Evolutionary conservation across 2,797 vertebrate species (phyloP).

Genomic region (Sebastes kiyomatsui): DNA sequence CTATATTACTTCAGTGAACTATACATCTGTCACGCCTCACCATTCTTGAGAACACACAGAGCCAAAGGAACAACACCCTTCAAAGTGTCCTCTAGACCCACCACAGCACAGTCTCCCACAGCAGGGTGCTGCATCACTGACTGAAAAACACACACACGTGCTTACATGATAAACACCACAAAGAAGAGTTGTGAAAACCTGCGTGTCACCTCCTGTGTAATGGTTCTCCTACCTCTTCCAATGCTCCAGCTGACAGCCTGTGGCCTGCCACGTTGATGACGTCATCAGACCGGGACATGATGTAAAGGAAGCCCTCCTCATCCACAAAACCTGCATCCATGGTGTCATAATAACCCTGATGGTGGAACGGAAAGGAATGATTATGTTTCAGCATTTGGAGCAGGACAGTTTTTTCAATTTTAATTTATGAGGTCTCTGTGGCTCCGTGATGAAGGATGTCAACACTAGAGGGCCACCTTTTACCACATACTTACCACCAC

Average conservation of each 20-base stretch:
- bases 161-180: neutral
- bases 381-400: neutral
- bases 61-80: slow-evolving; percentile 94
- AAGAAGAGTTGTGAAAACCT: neutral
- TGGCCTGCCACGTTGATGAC: slow-evolving; percentile 98
- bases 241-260: slow-evolving; percentile 91
- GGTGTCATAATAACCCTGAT: slow-evolving; percentile 94
- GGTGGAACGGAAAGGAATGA: neutral
- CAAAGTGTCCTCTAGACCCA: slow-evolving; percentile 90
- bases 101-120: slow-evolving; percentile 94
- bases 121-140: slow-evolving; percentile 86
- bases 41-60: slow-evolving; percentile 89
- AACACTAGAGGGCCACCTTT: slow-evolving; percentile 64
- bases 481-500: neutral
- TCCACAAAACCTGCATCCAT: slow-evolving; percentile 96
- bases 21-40: slow-evolving; percentile 74
- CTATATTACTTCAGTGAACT: neutral
- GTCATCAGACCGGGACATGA: slow-evolving; percentile 95
- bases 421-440: neutral
- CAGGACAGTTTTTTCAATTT: neutral
- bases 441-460: neutral
- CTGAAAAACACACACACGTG: slow-evolving; percentile 69
- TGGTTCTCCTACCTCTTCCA: slow-evolving; percentile 88
- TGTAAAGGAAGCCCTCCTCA: slow-evolving; percentile 91
- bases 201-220: neutral